Evolutionary conservation across 1,140 invertebrate genomes (phyloP), one percentile per base, ranked within the genome.

Genomic region (Orius laevigatus): DNA sequence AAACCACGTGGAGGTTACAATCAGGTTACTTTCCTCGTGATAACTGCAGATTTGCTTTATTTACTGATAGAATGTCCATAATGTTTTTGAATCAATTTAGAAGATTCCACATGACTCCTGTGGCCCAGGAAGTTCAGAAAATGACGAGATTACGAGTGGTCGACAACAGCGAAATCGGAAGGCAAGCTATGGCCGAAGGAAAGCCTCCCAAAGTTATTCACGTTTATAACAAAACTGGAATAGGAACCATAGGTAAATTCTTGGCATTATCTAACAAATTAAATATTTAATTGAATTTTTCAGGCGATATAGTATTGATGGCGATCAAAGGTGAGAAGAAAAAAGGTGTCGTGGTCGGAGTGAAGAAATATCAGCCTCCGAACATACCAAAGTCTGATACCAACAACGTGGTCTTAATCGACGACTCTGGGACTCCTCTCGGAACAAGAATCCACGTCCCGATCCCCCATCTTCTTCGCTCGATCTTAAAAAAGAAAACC

Each of bases 301-400:
- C 70, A 70, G 89, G 89, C 32, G 88, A 92, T 60, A 81, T 75
- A 73, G 81, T 99, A 8, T 60, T 98, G 55, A 78, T 98, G n/a
- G 90, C 95, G 3, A 88, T 98, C 54, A 89, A 86, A 65, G 94
- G 94, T 19, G 81, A 97, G 62, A 98, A 93, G 73, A 93, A 91
- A 61, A 92, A 92, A 65, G 95, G 81, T 2, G 86, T 93, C 51
- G 70, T 98, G 41, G 93, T 98, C 16, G 95, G 95, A 1, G 67
- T 88, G 1, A 91, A 90, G 61, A 79, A 89, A 60, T 76, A 74
- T 48, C 87, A 95, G 60, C 73, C 75, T 48, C 62, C 79, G 3
- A 82, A 86, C 63, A 70, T 93, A 31, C 94, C 94, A 0, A 84
- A 81, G 59, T 94, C 89, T 67, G 95, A 99, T 63, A 89, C 79